Percentiles rank a stretch among this genome's conserved stretches.
Evolutionary conservation across 2,888 invertebrate species (phyloP).

Genomic region (Callimorpha dominula): DNA sequence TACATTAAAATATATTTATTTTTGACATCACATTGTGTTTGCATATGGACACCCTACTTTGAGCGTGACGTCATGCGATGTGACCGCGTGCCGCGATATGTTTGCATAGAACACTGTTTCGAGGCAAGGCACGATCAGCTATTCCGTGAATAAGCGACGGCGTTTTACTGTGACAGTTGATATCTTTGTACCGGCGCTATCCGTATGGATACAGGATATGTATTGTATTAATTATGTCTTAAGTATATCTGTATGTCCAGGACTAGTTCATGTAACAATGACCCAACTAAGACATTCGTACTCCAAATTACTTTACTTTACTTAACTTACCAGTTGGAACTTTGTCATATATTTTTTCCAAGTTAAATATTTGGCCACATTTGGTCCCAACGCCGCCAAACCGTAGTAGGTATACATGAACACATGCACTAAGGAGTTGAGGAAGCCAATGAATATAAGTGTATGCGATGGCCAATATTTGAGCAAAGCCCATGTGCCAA

Average conservation of each 20-base stretch:
- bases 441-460: constrained; percentile 89
- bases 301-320: background rate
- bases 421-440: constrained; percentile 92
- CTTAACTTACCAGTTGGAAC: constrained; percentile 91
- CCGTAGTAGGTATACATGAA: constrained; percentile 95
- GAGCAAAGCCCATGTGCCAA: constrained; percentile 91
- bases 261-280: too few species aligned
- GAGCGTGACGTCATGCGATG: background rate
- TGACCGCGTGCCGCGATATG: background rate
- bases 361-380: constrained; percentile 91
- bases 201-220: too few species aligned
- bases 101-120: background rate
- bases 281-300: background rate
- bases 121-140: background rate
- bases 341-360: constrained; percentile 95
- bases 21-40: too few species aligned
- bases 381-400: constrained; percentile 91
- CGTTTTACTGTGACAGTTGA: background rate
- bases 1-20: too few species aligned
- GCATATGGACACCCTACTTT: background rate
- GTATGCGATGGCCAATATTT: constrained; percentile 92
- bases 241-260: too few species aligned
- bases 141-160: background rate
- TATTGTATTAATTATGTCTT: too few species aligned
- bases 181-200: background rate